Evolutionary conservation across 2,797 vertebrate species (phyloP), one percentile per base, ranked within the genome.

Genomic region (Sandelia bainsii): DNA sequence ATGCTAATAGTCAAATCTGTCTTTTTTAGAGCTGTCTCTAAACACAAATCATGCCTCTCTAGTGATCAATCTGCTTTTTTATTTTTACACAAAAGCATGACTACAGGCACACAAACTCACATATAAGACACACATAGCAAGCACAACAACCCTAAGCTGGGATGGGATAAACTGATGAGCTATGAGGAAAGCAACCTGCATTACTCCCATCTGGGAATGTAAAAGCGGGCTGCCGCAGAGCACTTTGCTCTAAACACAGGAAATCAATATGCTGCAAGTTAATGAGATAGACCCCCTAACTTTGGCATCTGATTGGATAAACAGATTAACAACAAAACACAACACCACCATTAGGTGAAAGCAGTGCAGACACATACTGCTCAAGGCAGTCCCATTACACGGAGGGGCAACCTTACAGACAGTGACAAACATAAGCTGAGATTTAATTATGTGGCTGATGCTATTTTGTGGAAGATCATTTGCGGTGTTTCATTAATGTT

Each of bases 221-320:
- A 59, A 54, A 73, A 71, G 74, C 58, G 8, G 53, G 86, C 77
- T 81, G 72, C 84, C 61, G 81, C 74, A 66, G 72, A 85, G 77
- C 32, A 22, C 79, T 79, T 63, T 39, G 57, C 79, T 70, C 77
- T 75, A 73, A 87, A 82, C 79, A 81, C 73, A 79, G 83, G 64
- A 83, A 90, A 91, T 93, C 92, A 90, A 93, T 93, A 91, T 82
- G 66, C 83, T 82, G 84, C 65, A 82, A 87, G 84, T 89, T 91
- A 92, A 93, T 90, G 85, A 93, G 90, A 82, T 64, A 73, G 87
- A 86, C 86, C 87, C 81, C 79, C 73, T 87, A 86, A 84, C 89
- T 87, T 83, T 75, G 23, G 79, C 82, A 85, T 87, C 86, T 88
- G 85, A 92, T 91, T 86, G 91, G 87, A 92, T 89, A 86, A 90